Conservation (phyloP, 1,140 invertebrate genomes). For the Ceratitis capitata region DNA sequence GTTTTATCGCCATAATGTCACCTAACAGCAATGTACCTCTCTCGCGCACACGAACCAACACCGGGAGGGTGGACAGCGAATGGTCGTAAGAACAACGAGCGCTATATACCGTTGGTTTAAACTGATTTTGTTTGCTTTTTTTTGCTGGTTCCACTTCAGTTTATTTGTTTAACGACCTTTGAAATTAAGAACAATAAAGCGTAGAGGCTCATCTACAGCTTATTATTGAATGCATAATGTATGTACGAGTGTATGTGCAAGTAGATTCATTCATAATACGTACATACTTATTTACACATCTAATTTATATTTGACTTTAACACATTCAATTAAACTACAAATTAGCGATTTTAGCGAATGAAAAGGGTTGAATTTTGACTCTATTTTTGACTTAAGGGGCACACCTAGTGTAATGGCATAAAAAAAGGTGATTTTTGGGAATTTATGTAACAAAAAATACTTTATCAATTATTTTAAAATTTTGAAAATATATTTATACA, state of each 20-base stretch:
- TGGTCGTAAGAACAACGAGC: not conserved
- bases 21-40: not conserved
- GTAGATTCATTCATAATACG: too few relatives aligned
- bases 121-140: conserved; percentile 27
- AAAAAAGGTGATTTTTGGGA: too few relatives aligned
- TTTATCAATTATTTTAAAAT: too few relatives aligned
- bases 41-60: not conserved
- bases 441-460: too few relatives aligned
- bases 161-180: conserved; percentile 65
- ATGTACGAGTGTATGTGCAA: not conserved
- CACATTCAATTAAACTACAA: too few relatives aligned
- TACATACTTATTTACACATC: too few relatives aligned
- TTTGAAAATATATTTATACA: too few relatives aligned
- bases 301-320: too few relatives aligned
- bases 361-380: too few relatives aligned
- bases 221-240: not conserved
- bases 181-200: conserved; percentile 52
- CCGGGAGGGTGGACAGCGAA: not conserved
- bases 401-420: too few relatives aligned
- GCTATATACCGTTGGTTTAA: not conserved
- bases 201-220: not conserved
- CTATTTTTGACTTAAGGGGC: too few relatives aligned
- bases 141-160: conserved; percentile 60
- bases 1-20: conserved; percentile 13
- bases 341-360: too few relatives aligned